Evolutionary conservation across 2,113 vertebrate genomes (phyloP), one percentile per base, ranked within the genome.

Genomic region (Rhombomys opimus): DNA sequence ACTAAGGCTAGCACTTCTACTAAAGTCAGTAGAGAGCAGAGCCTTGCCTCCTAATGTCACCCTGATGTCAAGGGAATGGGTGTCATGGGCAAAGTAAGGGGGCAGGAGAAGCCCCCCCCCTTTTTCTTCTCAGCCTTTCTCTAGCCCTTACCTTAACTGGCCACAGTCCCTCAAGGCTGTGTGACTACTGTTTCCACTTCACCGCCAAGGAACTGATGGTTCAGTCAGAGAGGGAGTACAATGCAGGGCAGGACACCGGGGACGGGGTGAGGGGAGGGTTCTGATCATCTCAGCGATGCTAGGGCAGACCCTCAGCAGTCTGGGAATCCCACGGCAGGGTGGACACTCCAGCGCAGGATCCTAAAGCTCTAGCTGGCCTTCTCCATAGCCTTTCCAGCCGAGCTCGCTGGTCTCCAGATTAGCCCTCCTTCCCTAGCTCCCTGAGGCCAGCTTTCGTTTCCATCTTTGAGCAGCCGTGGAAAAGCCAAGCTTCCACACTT

Each of bases 371-470:
- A 73, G 77, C 70, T 78, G 89, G 52, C 65, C 73, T 54, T 70
- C 75, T 54, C 35, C 38, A 77, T 23, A 52, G 82, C 70, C 90
- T 77, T 85, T 38, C 54, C 54, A 10, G 38, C n/a, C 84, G 27
- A 12, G 63, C 63, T 89, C 57, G 38, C 50, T 46, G 78, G 12
- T 92, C 87, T 96, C 61, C 30, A 75, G 61, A 95, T 90, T 41
- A 87, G 76, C 80, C 32, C 72, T 95, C 92, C 86, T 90, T 15
- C 92, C 78, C 57, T 67, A n/a, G 81, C 46, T 90, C 89, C 65
- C 68, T 13, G 61, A 95, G 95, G 92, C 94, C 73, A 95, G 86
- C 90, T 96, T 96, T 96, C 95, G 38, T 97, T 97, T 97, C 96
- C 95, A 87, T 95, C 96, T 95, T 76, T 80, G 90, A 96, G 95